Evolutionary conservation across 2,797 vertebrate species (phyloP).

Genomic region (Streptopelia turtur): DNA sequence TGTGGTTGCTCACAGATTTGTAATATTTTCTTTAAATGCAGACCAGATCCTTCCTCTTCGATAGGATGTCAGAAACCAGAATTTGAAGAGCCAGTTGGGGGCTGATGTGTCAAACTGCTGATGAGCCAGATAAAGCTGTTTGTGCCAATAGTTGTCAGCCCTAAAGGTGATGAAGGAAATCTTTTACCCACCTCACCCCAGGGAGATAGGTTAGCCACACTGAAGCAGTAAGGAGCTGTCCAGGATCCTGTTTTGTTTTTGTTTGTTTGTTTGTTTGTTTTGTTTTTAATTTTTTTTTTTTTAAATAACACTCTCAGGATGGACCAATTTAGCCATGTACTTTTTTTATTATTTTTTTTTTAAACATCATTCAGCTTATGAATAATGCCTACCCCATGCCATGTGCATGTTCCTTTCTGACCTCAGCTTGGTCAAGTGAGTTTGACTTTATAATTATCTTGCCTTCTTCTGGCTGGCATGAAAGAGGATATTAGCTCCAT

Average conservation of each 20-base stretch:
- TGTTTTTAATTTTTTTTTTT: not conserved
- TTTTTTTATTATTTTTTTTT: not conserved
- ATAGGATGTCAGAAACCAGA: not conserved
- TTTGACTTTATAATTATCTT: slow-evolving; percentile 39
- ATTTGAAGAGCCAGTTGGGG: not conserved
- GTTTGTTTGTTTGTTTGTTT: too few species aligned
- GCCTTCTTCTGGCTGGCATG: not conserved
- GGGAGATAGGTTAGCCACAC: not conserved
- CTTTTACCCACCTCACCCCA: not conserved
- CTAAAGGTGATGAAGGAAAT: not conserved
- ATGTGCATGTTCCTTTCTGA: not conserved
- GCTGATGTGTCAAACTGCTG: not conserved
- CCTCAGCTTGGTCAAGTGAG: not conserved
- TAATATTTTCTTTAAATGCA: slow-evolving; percentile 19
- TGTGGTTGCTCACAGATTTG: not conserved
- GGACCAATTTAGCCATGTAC: not conserved
- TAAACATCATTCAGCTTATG: not conserved
- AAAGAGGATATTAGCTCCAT: not conserved
- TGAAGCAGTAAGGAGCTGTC: not conserved
- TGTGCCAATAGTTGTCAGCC: not conserved
- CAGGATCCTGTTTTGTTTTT: not conserved
- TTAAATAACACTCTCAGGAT: not conserved
- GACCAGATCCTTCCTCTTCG: not conserved
- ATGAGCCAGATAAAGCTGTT: not conserved
- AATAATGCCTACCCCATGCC: not conserved